Base-by-base conservation (phyloP, 92 coral and sea anemone species). In the Bergia sp. region DNA sequence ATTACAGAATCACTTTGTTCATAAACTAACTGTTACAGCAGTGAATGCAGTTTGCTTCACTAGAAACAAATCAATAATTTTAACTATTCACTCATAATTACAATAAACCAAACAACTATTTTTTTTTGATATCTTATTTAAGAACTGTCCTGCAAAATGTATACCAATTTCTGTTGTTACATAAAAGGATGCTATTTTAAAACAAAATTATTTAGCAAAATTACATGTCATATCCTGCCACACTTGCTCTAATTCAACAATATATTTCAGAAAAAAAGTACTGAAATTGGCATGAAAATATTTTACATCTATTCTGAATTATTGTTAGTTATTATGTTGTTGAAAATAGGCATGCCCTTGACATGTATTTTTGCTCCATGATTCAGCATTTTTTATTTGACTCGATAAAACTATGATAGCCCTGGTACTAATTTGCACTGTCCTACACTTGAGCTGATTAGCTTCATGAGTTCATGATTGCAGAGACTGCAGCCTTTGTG, bases 401-500 rank as follows among this genome's bases (percentile, higher is more conserved):
- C 82, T 79, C 66, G 53, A 79, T 47, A 79, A 80, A 36, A 80
- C 73, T 58, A 80, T 37, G 71, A 58, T 65, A 81, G 53, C 74
- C 86, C 86, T 81, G 80, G 58, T 49, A 85, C 90, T 81, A 50
- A 80, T 80, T 71, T 86, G 10, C 88, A 11, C 74, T 85, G 79
- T 44, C 53, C 50, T 41, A 69, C 88, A 85, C 88, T 85, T 58
- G 65, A 37, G 44, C 38, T 66, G 88, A 85, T 85, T 71, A 85
- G 88, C 45, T 66, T 71, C 88, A 85, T 72, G 43, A 85, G 88
- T 37, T 85, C 40, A 72, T 85, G 80, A 72, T 44, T 75, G 44
- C 88, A 85, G 64, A 85, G 79, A 71, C 88, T 69, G 79, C 88
- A 69, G 79, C 88, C 73, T 37, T 85, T 83, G 89, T 79, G 72